Conservation (phyloP, 1,140 invertebrate genomes). For the Drosophila nannoptera region DNA sequence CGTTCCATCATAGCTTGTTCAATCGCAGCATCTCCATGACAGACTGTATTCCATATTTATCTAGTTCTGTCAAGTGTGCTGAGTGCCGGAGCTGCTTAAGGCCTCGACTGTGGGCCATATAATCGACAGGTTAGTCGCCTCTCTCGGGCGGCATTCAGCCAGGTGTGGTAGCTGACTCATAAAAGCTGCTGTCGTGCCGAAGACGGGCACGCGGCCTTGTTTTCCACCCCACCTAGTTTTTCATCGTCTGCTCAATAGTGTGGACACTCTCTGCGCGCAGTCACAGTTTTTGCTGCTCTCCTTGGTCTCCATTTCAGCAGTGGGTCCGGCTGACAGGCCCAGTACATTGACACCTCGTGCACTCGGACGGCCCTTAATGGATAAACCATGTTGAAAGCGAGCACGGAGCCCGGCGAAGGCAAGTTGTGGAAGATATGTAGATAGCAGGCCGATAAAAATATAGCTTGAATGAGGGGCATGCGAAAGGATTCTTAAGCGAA, state of each 20-base stretch:
- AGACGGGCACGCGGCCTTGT: slow-evolving; percentile 23
- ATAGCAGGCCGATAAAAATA: too few relatives aligned
- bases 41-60: slow-evolving; percentile 1
- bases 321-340: slow-evolving; percentile 5
- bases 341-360: neutral
- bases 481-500: too few relatives aligned
- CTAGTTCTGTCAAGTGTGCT: neutral
- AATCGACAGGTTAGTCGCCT: slow-evolving; percentile 28
- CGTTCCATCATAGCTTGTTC: slow-evolving; percentile 23
- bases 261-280: slow-evolving; percentile 51
- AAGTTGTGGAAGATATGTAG: too few relatives aligned
- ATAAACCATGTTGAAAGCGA: neutral
- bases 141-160: slow-evolving; percentile 30
- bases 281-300: slow-evolving; percentile 32
- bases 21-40: slow-evolving; percentile 12
- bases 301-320: slow-evolving; percentile 10
- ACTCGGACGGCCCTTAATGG: neutral
- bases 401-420: neutral
- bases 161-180: slow-evolving; percentile 23
- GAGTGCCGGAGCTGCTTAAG: slow-evolving; percentile 48
- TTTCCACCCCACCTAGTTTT: slow-evolving; percentile 19
- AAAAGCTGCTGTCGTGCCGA: slow-evolving; percentile 28
- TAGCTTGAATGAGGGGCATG: too few relatives aligned
- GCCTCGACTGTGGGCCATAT: slow-evolving; percentile 39
- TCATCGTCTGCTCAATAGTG: slow-evolving; percentile 27